phyloP scores from a whole-genome alignment of 2,797 vertebrate species.

The Bryconaethiops microstoma region DNA sequence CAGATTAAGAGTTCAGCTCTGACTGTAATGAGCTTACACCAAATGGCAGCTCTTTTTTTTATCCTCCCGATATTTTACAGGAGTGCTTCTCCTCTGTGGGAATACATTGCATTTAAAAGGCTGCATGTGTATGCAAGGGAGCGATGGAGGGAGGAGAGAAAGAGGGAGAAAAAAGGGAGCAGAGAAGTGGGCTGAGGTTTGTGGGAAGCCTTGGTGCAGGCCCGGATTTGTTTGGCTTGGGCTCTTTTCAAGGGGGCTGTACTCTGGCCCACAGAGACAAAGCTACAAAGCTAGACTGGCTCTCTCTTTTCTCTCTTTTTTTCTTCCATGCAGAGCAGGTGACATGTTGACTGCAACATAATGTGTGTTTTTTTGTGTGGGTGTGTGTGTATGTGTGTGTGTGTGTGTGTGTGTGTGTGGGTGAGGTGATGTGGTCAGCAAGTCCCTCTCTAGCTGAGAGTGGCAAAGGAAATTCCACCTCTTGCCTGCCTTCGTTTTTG shows the following conservation, averaged over 20 bases:
- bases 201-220: constrained; percentile 76
- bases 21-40: constrained; percentile 68
- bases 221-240: constrained; percentile 79
- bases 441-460: constrained; percentile 77
- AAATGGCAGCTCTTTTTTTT: constrained; percentile 66
- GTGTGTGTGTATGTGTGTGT: constrained; percentile 31
- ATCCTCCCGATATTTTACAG: constrained; percentile 59
- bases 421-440: constrained; percentile 79
- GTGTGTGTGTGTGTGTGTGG: constrained; percentile 37
- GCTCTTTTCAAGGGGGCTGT: constrained; percentile 68
- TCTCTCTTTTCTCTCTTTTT: constrained; percentile 69
- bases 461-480: constrained; percentile 97
- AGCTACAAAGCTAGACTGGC: constrained; percentile 45
- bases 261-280: constrained; percentile 67
- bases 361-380: constrained; percentile 30
- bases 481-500: constrained; percentile 92
- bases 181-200: constrained; percentile 81
- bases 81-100: constrained; percentile 51
- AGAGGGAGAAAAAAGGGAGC: constrained; percentile 61
- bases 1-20: constrained; percentile 71
- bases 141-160: constrained; percentile 56
- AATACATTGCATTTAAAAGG: constrained; percentile 24
- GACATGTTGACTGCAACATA: constrained; percentile 71
- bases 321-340: constrained; percentile 80
- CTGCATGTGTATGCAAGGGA: constrained; percentile 52